phyloP scores from a whole-genome alignment of 2,113 vertebrate genomes.

The Pionites leucogaster region DNA sequence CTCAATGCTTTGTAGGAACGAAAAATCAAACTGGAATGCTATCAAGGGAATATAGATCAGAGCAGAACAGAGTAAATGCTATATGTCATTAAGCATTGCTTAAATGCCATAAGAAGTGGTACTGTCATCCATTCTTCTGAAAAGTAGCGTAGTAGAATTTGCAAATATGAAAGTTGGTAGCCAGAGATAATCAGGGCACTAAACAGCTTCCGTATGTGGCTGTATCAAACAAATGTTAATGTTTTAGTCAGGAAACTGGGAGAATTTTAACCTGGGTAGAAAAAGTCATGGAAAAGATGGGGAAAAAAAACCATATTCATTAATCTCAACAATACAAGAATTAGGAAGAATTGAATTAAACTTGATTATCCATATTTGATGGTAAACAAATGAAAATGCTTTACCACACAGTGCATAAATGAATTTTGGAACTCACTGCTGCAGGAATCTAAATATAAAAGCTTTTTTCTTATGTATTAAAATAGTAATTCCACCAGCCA shows the following conservation, averaged over 20 bases:
- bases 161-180: not conserved
- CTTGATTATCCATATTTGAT: not conserved
- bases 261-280: not conserved
- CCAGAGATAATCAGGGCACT: not conserved
- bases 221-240: not conserved
- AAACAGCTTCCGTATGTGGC: not conserved
- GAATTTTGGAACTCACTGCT: not conserved
- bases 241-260: not conserved
- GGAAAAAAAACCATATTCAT: not conserved
- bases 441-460: not conserved
- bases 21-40: not conserved
- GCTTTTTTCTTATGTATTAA: rapidly evolving
- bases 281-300: rapidly evolving
- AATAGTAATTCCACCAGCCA: not conserved
- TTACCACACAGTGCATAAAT: not conserved
- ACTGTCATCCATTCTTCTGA: not conserved
- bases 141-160: not conserved
- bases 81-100: not conserved
- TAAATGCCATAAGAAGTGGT: not conserved
- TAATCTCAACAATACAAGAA: not conserved
- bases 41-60: not conserved
- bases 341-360: not conserved
- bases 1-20: not conserved
- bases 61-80: not conserved
- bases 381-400: not conserved